Evolutionary conservation across 1,140 invertebrate species (phyloP).

Genomic region (Heliconius nattereri): DNA sequence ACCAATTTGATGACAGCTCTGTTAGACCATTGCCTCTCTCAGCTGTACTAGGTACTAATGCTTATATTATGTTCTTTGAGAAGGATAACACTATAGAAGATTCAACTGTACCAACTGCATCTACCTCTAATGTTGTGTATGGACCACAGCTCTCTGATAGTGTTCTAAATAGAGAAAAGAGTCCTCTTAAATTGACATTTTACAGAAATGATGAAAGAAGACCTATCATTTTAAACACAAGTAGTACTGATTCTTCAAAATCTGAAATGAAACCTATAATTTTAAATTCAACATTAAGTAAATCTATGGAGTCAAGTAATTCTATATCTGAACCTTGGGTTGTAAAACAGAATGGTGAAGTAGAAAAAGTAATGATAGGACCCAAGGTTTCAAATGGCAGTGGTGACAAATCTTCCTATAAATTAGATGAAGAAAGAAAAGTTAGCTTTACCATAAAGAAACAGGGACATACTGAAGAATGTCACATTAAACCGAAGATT

Average conservation of each 20-base stretch:
- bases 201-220: slow-evolving; percentile 71
- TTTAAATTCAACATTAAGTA: slow-evolving; percentile 71
- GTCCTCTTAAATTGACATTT: slow-evolving; percentile 68
- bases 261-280: slow-evolving; percentile 69
- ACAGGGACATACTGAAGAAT: slow-evolving; percentile 50
- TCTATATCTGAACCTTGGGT: slow-evolving; percentile 72
- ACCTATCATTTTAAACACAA: slow-evolving; percentile 53
- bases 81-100: slow-evolving; percentile 81
- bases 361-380: slow-evolving; percentile 65
- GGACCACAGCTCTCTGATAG: slow-evolving; percentile 69
- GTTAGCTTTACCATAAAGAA: slow-evolving; percentile 66
- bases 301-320: slow-evolving; percentile 56
- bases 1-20: slow-evolving; percentile 89
- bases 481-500: slow-evolving; percentile 54
- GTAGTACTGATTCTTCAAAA: slow-evolving; percentile 53
- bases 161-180: slow-evolving; percentile 70
- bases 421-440: slow-evolving; percentile 66
- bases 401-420: slow-evolving; percentile 52
- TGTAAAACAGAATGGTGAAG: slow-evolving; percentile 74
- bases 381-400: slow-evolving; percentile 64
- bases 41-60: slow-evolving; percentile 89
- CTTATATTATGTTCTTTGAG: slow-evolving; percentile 95
- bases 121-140: slow-evolving; percentile 66
- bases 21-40: slow-evolving; percentile 88
- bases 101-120: slow-evolving; percentile 54